These are phyloP conservation scores for Litocranius walleri DNA, from an alignment of 2,113 vertebrate species.

Conservation along the genomic window DNA sequence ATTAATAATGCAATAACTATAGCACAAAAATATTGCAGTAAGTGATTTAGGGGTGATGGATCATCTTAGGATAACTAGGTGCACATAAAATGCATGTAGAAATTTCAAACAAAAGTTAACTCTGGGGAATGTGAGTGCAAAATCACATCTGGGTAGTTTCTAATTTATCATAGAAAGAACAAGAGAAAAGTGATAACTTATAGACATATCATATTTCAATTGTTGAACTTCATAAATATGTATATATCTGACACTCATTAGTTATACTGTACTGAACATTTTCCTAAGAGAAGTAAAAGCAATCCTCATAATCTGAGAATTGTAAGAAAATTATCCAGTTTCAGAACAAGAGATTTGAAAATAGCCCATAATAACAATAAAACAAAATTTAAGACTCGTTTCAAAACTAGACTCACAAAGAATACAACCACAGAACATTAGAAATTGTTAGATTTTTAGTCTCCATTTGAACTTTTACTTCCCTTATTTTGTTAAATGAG, in stretches of 20 bases:
- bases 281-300: background rate
- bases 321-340: background rate
- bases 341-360: background rate
- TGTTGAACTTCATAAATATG: background rate
- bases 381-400: background rate
- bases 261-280: background rate
- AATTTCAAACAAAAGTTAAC: background rate
- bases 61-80: constrained; percentile 31
- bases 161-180: background rate
- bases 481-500: background rate
- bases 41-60: constrained; percentile 43
- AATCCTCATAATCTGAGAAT: background rate
- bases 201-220: background rate
- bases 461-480: background rate
- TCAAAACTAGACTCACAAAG: background rate
- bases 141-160: background rate
- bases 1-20: constrained; percentile 72
- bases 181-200: background rate
- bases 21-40: constrained; percentile 44
- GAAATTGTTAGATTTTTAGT: background rate
- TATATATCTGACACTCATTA: background rate
- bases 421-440: background rate
- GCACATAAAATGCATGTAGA: background rate
- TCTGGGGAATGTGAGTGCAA: background rate
- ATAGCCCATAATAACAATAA: background rate